These are phyloP conservation scores for Cuniculus paca DNA, from an alignment of 2,797 vertebrate species.

Conservation along the genomic window DNA sequence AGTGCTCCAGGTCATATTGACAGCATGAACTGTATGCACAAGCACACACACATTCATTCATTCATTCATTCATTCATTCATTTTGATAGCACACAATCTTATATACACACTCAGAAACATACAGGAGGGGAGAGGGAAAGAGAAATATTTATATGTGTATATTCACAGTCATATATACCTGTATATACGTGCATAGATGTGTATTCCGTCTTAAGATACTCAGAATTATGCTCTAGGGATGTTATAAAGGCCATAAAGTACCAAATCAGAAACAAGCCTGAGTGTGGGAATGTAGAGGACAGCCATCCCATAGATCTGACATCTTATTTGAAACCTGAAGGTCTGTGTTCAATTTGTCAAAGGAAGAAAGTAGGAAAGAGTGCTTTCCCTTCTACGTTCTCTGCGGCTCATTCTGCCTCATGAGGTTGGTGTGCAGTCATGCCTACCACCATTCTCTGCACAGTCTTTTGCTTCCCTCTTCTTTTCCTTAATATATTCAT, in stretches of 20 bases:
- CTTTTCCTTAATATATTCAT: not conserved
- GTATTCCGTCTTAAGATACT: not conserved
- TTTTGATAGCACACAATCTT: not conserved
- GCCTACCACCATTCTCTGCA: not conserved
- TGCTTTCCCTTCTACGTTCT: not conserved
- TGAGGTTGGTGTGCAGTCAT: not conserved
- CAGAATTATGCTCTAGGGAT: not conserved
- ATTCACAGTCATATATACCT: not conserved
- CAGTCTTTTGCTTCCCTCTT: not conserved
- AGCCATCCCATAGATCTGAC: no score
- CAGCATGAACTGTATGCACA: not conserved
- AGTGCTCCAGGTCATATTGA: not conserved
- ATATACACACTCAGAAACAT: not conserved
- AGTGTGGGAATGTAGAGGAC: not conserved
- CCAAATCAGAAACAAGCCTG: not conserved
- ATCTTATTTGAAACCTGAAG: not conserved
- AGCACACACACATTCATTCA: not conserved
- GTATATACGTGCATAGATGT: accelerated
- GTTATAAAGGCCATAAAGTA: not conserved
- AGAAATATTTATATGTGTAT: not conserved
- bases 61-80: not conserved
- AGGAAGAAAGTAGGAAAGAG: not conserved
- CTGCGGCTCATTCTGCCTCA: not conserved
- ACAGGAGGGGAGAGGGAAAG: not conserved
- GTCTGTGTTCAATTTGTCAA: not conserved